Base-by-base conservation (phyloP, 2,888 invertebrate species). In the Nasonia oneida region DNA sequence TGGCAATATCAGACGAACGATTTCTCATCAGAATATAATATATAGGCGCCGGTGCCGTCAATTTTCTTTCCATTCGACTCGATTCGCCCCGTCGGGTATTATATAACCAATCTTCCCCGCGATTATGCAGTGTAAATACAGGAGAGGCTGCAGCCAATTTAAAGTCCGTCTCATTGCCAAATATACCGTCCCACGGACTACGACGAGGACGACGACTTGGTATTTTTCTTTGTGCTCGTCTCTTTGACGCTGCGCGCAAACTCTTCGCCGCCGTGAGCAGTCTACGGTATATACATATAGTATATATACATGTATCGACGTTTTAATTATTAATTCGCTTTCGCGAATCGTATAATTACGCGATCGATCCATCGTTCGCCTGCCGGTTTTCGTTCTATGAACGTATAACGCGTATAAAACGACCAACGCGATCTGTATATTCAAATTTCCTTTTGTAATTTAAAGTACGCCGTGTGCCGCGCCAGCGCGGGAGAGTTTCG, bases 71-170 rank as follows among this genome's bases (percentile, higher is more conserved):
- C 47, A n/a, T 47, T 71, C 53, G 33, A 33, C 57, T 47, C 39
- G 10, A 67, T 47, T 50, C 37, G 42, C 2, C 50, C 50, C 47
- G 12, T 47, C 10, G n/a, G 6, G 6, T n/a, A n/a, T 8, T 61
- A 37, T 39, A 80, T 71, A 71, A 80, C 71, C 71, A 80, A 80
- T 80, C 80, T 53, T 80, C n/a, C 37, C n/a, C 57, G 71, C 71
- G 81, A 81, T 73, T 81, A 73, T 81, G 47, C 81, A 29, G 81
- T 42, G 73, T 61, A 81, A 81, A 81, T 81, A 81, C 73, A 80
- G 29, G 33, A 12, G 67, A 53, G 33, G 71, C 29, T 29, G 29
- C 37, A 39, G 64, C 64, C 80, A 80, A 71, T 80, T 80, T 71
- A 53, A 80, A 80, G 71, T 71, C 71, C 23, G 53, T 71, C 33